Evolutionary conservation across 2,888 invertebrate genomes (phyloP).

Genomic region (Cantharis rustica): DNA sequence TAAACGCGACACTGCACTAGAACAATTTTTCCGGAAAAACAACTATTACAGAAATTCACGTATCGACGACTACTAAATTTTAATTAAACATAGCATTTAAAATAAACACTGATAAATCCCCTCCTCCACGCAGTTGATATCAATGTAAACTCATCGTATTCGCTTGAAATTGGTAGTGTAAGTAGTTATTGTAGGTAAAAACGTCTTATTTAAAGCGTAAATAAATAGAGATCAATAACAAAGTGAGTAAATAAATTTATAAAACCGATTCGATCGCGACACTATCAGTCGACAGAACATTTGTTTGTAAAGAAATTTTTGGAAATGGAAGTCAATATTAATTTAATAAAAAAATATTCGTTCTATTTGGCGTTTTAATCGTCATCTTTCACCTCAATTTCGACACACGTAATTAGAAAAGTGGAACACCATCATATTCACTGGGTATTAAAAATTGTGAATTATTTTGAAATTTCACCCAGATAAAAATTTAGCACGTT

Average conservation of each 20-base stretch:
- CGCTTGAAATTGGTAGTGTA: not conserved
- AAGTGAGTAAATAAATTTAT: not conserved
- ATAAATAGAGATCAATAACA: not conserved
- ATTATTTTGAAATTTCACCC: conserved; percentile 2
- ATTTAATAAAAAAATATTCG: not conserved
- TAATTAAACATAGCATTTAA: not conserved
- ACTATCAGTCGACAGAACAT: not conserved
- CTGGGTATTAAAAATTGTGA: conserved; percentile 3
- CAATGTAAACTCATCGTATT: not conserved
- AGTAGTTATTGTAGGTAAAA: not conserved
- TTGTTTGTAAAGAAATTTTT: not conserved
- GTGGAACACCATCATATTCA: conserved; percentile 2
- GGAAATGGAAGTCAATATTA: not conserved
- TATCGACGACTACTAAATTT: conserved; percentile 1
- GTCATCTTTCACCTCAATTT: conserved; percentile 11
- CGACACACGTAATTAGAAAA: conserved; percentile 7
- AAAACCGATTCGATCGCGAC: not conserved
- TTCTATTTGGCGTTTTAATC: conserved; percentile 8
- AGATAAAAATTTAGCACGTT: not conserved
- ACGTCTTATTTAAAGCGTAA: not conserved
- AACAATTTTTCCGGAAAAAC: not conserved
- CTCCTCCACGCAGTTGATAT: not conserved
- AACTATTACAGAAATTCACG: not conserved
- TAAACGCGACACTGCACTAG: not conserved
- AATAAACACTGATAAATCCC: not conserved